Percentiles rank a stretch among this genome's conserved stretches.
Evolutionary conservation across 2,888 invertebrate genomes (phyloP).

Genomic region (Drosophila infuscata): DNA sequence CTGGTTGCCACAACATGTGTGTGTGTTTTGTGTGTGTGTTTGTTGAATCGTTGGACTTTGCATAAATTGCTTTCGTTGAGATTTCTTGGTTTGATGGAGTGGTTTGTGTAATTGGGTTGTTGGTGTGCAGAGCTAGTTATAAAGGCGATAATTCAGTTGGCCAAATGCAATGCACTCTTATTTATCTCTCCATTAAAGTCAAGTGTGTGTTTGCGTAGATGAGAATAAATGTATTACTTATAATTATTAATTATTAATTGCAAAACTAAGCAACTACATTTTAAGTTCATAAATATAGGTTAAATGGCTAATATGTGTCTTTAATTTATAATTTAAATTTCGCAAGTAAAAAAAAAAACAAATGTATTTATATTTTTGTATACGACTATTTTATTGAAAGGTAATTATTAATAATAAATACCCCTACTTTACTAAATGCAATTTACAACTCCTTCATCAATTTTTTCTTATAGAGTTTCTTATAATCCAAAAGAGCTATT

Average conservation of each 20-base stretch:
- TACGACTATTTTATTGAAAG: not conserved
- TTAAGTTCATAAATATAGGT: not conserved
- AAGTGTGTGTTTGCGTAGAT: not conserved
- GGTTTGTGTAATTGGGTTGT: constrained; percentile 14
- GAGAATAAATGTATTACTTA: not conserved
- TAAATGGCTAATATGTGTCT: not conserved
- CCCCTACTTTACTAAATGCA: not conserved
- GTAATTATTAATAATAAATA: not conserved
- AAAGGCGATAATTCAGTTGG: constrained; percentile 33
- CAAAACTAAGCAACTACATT: not conserved
- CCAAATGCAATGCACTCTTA: constrained; percentile 11
- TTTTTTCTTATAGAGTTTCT: not conserved
- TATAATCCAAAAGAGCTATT: not conserved
- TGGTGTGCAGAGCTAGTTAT: constrained; percentile 12
- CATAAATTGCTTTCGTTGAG: constrained; percentile 62
- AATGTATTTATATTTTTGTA: not conserved
- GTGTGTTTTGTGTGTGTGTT: constrained; percentile 4
- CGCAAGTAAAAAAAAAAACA: no score
- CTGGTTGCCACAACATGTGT: constrained; percentile 35
- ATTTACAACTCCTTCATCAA: not conserved
- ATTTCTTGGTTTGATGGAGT: constrained; percentile 41
- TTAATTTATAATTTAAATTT: not conserved
- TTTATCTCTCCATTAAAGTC: constrained; percentile 3
- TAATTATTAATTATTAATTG: no score
- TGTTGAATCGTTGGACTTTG: constrained; percentile 30